Base-by-base conservation (phyloP, 2,113 vertebrate species). In the Caretta caretta region DNA sequence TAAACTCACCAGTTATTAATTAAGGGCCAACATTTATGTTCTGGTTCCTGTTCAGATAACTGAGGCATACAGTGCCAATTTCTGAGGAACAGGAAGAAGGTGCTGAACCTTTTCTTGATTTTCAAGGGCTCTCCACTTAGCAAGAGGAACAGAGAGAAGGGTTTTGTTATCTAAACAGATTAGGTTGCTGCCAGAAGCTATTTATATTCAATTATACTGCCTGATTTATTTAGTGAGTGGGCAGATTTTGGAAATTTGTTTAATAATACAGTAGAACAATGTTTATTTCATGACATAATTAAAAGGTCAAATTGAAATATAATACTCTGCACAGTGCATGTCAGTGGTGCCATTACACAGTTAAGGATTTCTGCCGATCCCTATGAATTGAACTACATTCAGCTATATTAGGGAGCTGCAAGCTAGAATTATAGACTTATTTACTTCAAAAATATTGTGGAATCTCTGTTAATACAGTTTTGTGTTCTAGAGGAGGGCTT, bases 211-310 rank as follows among this genome's bases (percentile, higher is more conserved):
- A 89, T 97, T 96, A 94, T 69, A 87, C 5, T 35, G 31, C 27
- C 42, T 82, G 27, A 90, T 93, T 93, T 95, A 95, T 94, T 95
- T 89, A 94, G 69, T 38, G 42, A 93, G 87, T 89, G 69, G 54
- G 31, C 22, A 96, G 50, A 93, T 89, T 93, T 93, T 79, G 7
- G 38, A 92, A 95, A 90, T 95, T 93, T 94, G 75, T 89, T 95
- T 93, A 96, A 96, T 95, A 94, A 59, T 42, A 90, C 17, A 48
- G 76, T 57, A 85, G 53, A 95, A 84, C 48, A 65, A 59, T 87
- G 57, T 89, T 90, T 93, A 93, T 94, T 95, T 95, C 48, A 59
- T 31, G 5, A 49, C 4, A 92, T 96, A 96, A 95, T 95, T 96
- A 84, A 94, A 95, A 93, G 48, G 2, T 90, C 91, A 84, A 82